Base-by-base conservation (phyloP, 2,888 invertebrate genomes). In the Oegoconia quadripuncta region DNA sequence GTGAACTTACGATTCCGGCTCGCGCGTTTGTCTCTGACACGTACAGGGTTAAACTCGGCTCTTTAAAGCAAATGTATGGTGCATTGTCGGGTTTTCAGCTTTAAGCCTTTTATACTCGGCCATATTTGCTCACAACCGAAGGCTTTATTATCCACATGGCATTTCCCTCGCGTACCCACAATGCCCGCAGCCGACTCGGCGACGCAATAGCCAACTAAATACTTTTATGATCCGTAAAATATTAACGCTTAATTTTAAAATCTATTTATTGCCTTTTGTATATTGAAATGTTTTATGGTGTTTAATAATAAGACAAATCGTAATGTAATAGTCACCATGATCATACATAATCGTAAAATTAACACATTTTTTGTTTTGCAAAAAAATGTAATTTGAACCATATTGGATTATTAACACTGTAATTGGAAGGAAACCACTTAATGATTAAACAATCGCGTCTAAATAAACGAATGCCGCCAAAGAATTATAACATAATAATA, bases 1-100 rank as follows among this genome's bases (percentile, higher is more conserved):
- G 83, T 72, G 74, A 68, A 71, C 78, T 79, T 78, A 81, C 74
- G 80, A 80, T 80, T 73, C 75, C 64, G 73, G 62, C 70, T 74
- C 66, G 53, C 48, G 48, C 81, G 74, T 87, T 86, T 87, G 87
- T 87, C 81, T 70, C 55, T 65, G 67, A 79, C 86, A 86, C 87
- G 87, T 81, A 74, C 66, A 63, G 58, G 65, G 68, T 70, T 69
- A 73, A 74, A 67, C 67, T 64, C 62, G 68, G 64, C 69, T 70
- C 67, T 78, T 80, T 75, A 76, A 76, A 66, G 71, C 72, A 64
- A 70, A 75, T 65, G 71, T 78, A 82, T 72, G 64, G 72, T 72
- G 64, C 66, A 82, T 86, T 86, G 86, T 83, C 74, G 71, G 61
- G 67, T 65, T 74, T 76, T 74, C 72, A 76, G 78, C 35, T 18